Conservation (phyloP, 2,797 vertebrate genomes). For the Arrhamphus sclerolepis region DNA sequence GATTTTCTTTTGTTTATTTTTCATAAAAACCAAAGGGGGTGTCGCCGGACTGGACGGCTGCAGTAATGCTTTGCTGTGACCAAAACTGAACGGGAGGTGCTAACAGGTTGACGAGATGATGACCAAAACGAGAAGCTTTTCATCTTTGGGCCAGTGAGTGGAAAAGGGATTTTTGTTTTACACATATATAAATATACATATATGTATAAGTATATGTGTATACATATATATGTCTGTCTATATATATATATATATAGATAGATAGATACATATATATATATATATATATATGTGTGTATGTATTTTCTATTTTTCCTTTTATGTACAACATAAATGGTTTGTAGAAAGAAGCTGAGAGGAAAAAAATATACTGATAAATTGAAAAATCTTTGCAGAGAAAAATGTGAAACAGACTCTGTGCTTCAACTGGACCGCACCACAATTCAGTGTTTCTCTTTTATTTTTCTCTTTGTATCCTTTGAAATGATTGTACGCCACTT, state of each 20-base stretch:
- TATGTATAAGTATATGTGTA: too few relatives aligned
- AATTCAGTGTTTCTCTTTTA: conserved; percentile 70
- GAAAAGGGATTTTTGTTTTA: conserved; percentile 70
- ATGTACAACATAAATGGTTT: conserved; percentile 57
- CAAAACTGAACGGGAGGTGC: conserved; percentile 81
- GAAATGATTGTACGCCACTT: conserved; percentile 86
- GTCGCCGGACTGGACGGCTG: conserved; percentile 78
- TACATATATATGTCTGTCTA: too few relatives aligned
- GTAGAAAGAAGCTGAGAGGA: conserved; percentile 55
- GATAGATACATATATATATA: too few relatives aligned
- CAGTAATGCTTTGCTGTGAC: conserved; percentile 84
- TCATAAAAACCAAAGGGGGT: conserved; percentile 85
- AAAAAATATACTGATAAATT: conserved; percentile 67
- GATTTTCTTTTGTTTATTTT: conserved; percentile 8
- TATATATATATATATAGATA: too few relatives aligned
- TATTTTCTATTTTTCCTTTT: conserved; percentile 29
- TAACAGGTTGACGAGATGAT: conserved; percentile 59
- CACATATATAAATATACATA: too few relatives aligned
- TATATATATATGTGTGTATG: too few relatives aligned
- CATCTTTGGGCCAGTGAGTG: conserved; percentile 70
- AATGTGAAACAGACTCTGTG: conserved; percentile 83
- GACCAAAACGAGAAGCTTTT: conserved; percentile 78
- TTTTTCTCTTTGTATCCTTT: conserved; percentile 76
- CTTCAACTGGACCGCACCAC: conserved; percentile 82
- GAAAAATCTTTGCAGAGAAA: conserved; percentile 65